Base-by-base conservation (phyloP, 92 coral and sea anemone genomes). In the Galaxea fascicularis region DNA sequence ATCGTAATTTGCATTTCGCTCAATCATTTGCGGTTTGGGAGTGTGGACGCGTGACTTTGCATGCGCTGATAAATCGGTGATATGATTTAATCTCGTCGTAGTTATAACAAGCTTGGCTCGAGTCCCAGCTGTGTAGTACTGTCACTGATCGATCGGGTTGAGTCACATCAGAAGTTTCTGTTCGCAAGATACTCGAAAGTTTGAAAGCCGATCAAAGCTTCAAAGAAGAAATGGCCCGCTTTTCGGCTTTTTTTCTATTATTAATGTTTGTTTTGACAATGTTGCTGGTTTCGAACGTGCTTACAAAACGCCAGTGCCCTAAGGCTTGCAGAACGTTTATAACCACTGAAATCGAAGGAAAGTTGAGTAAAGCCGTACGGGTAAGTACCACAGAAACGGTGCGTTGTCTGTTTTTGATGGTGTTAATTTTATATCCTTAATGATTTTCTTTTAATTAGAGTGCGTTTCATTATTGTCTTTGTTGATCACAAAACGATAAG, bases 21-120 rank as follows among this genome's bases (percentile, higher is more conserved):
- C 58, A 39, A 79, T 79, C 30, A 79, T 28, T 53, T 82, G 86
- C 58, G 86, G 86, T 82, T 56, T 82, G 39, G 45, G 78, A 57
- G 78, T 54, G 86, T 12, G 71, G 31, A 47, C 78, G 78, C 86
- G 86, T 82, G 86, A 82, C 86, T 71, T 39, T 18, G 54, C n/a
- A n/a, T n/a, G n/a, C 21, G 76, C 39, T 16, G 86, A 56, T 82
- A 82, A 82, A 82, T 69, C 70, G 68, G 78, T 71, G 56, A 51
- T 74, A 82, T 71, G 86, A 82, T 54, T 82, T 70, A 56, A 71
- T 58, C 69, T 58, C 28, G 39, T n/a, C 78, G 25, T 58, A 71
- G 31, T 56, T 69, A 71, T 58, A 70, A 54, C 46, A 53, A 70
- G 85, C 78, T 71, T 60, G 78, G 78, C 45, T 69, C 22, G 71